phyloP scores from a whole-genome alignment of 1,140 invertebrate species.

The Leptonema lineaticorne region DNA sequence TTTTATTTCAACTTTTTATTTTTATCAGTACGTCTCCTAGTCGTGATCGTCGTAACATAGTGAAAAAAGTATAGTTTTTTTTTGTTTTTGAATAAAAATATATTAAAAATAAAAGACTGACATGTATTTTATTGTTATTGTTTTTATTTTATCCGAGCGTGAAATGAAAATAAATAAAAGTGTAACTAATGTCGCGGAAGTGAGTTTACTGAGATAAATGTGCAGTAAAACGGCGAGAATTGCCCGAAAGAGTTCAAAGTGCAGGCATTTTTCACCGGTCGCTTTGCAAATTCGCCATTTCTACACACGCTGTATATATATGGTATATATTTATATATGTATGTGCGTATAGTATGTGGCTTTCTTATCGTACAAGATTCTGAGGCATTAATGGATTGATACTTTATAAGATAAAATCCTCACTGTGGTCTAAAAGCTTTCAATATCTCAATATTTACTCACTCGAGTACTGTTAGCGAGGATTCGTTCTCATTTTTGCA shows the following conservation, averaged over 20 bases:
- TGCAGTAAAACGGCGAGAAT: constrained; percentile 23
- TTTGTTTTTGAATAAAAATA: too few relatives aligned
- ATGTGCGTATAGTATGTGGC: not conserved
- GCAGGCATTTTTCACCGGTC: constrained; percentile 19
- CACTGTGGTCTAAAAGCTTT: not conserved
- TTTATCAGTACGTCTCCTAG: too few relatives aligned
- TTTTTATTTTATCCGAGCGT: not conserved
- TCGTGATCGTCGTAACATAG: too few relatives aligned
- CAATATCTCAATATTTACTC: too few relatives aligned
- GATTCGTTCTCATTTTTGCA: too few relatives aligned
- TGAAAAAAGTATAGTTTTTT: too few relatives aligned
- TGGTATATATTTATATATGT: too few relatives aligned
- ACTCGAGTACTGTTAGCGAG: too few relatives aligned
- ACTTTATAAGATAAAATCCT: constrained; percentile 5
- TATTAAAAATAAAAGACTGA: too few relatives aligned
- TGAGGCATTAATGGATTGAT: constrained; percentile 16
- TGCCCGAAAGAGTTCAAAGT: constrained; percentile 24
- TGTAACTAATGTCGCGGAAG: constrained; percentile 19
- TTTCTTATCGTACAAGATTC: not conserved
- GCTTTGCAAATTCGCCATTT: constrained; percentile 10
- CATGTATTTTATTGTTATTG: constrained; percentile 14
- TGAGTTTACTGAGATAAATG: constrained; percentile 29
- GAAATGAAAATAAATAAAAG: constrained; percentile 22
- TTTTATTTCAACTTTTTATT: not conserved
- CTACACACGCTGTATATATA: too few relatives aligned